Base-by-base conservation (phyloP, 2,888 invertebrate species). In the Tipula unca region DNA sequence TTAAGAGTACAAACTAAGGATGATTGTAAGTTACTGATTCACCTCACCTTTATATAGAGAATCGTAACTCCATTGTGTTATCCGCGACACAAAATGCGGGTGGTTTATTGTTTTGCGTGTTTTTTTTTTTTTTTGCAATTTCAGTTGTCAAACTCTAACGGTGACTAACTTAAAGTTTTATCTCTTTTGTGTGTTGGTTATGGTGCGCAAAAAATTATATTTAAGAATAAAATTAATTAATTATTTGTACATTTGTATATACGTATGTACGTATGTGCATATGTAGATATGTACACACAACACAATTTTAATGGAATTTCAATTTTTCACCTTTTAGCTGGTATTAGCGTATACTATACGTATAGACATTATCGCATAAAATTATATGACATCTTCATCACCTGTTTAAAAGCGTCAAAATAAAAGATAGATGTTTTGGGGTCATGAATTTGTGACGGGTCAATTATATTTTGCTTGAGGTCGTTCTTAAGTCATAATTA, bases 171-270 rank as follows among this genome's bases (percentile, higher is more conserved):
- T 69, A 25, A 69, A 69, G 69, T 69, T 10, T 69, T 69, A 69
- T 69, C 69, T 69, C 69, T 69, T 69, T 69, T 69, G 69, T 69
- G 20, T 17, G 17, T 10, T 39, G 39, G 39, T 2, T n/a, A n/a
- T 25, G 69, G 69, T 69, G 25, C n/a, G n/a, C 69, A 69, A 69
- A 69, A 48, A 48, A 48, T 17, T 10, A 39, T n/a, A 48, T n/a
- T 69, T 69, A 69, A 69, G 69, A 69, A 69, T 69, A 69, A 69
- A 69, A 69, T 69, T 69, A 69, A 69, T 69, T 25, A 69, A 69
- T 69, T 69, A 69, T 69, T 69, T 69, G 69, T 69, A 10, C n/a
- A n/a, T n/a, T n/a, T n/a, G n/a, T n/a, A n/a, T n/a, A n/a, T n/a
- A n/a, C n/a, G n/a, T n/a, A n/a, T n/a, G n/a, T n/a, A n/a, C n/a